Conservation (phyloP, 2,888 invertebrate species). For the Cylindroiulus punctatus region DNA sequence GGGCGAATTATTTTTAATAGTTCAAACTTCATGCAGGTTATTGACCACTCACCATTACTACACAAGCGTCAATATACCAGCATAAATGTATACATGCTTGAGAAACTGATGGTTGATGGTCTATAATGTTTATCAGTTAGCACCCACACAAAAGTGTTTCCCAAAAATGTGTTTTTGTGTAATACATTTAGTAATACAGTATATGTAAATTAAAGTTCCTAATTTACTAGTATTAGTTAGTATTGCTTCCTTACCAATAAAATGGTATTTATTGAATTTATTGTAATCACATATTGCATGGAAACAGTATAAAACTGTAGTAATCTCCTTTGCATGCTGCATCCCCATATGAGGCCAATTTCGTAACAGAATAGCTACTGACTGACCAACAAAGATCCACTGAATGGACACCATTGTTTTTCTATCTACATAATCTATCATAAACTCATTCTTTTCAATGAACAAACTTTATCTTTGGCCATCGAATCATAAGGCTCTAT, state of each 20-base stretch:
- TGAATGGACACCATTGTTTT: slow-evolving; percentile 10
- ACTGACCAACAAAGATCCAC: background rate
- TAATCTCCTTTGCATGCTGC: background rate
- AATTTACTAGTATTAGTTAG: too few species aligned
- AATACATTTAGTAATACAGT: too few species aligned
- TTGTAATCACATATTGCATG: too few species aligned
- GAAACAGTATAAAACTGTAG: too few species aligned
- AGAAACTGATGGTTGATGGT: too few species aligned
- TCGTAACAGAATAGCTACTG: slow-evolving; percentile 5
- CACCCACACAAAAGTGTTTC: too few species aligned
- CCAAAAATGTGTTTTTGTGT: too few species aligned
- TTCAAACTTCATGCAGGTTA: slow-evolving; percentile 14
- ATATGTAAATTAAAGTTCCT: too few species aligned
- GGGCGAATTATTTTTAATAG: background rate
- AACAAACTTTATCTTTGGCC: background rate
- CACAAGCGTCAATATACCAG: background rate
- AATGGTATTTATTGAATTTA: too few species aligned
- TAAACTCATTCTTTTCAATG: slow-evolving; percentile 14
- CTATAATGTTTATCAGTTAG: too few species aligned
- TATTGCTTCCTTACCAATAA: too few species aligned
- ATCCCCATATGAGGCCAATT: background rate
- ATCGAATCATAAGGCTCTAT: slow-evolving; percentile 35
- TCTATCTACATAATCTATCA: background rate
- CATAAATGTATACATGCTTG: too few species aligned
- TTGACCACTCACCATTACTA: background rate